Base-by-base conservation (phyloP, 2,888 invertebrate species). In the Hirtodrosophila histrioides region DNA sequence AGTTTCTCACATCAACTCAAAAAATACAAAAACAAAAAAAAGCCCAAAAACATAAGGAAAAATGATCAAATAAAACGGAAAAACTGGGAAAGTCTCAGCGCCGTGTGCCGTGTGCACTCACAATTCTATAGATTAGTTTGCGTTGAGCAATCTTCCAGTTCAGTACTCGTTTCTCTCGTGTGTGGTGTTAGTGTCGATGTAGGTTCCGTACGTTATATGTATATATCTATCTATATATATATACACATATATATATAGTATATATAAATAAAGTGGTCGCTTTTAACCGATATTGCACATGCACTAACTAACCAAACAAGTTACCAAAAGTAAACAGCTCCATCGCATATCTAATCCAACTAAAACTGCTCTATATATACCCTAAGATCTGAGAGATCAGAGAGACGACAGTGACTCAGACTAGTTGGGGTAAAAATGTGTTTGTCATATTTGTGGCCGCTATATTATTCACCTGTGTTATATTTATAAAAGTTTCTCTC, bases 81-180 rank as follows among this genome's bases (percentile, higher is more conserved):
- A 56, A 51, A 4, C 68, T 63, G 36, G 40, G 61, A 37, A 70
- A 70, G 60, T 50, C 55, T 57, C 53, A 69, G 74, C 63, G 56
- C 77, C 78, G 66, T 72, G 88, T 84, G 84, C 84, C 84, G 84
- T 85, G 84, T 85, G 84, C 84, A 85, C 87, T 85, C 88, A 78
- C 62, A 85, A 75, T 86, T 85, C 88, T 85, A 85, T 86, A 85
- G 84, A 85, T 86, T 88, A 85, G 84, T 85, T 85, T 88, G 88
- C 84, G 75, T 88, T 88, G 71, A 88, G 88, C 84, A 88, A 88
- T 88, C 88, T 88, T 85, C 84, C 84, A 85, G 84, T 85, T 85
- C 84, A 88, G 84, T 85, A 69, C 88, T 84, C 82, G 76, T 66
- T 73, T 71, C 65, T 78, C 53, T 70, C 72, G 85, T 84, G 82